These are phyloP conservation scores for Lumbricus terrestris DNA, from an alignment of 2,888 invertebrate species.

Conservation along the genomic window DNA sequence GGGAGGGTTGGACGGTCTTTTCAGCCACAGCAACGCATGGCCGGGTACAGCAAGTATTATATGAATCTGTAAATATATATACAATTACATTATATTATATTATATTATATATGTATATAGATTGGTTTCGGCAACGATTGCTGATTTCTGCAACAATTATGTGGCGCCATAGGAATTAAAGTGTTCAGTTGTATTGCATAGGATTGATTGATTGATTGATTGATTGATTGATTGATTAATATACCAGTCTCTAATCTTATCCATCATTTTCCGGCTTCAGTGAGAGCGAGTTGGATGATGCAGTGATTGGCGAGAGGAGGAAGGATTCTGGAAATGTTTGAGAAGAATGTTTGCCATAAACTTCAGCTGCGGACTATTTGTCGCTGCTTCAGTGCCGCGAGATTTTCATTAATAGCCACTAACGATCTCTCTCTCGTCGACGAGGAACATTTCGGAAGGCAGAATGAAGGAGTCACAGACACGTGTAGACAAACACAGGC, in stretches of 20 bases:
- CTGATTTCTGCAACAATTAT: not conserved
- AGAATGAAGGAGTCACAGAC: too few species aligned
- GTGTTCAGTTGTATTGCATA: not conserved
- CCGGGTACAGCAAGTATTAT: too few species aligned
- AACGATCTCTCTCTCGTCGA: not conserved
- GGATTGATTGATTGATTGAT: too few species aligned
- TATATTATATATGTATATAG: not conserved
- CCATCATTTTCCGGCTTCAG: not conserved
- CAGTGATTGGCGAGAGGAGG: not conserved
- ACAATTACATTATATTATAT: too few species aligned
- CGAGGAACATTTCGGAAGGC: not conserved
- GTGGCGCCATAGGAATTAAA: not conserved
- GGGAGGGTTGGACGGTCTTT: too few species aligned
- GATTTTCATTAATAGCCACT: not conserved
- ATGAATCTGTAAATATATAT: too few species aligned
- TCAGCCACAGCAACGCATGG: too few species aligned
- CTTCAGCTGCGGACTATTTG: not conserved
- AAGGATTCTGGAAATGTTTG: not conserved
- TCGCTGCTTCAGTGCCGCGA: not conserved
- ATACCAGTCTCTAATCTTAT: not conserved
- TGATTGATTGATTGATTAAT: too few species aligned
- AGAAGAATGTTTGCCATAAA: slow-evolving; percentile 3
- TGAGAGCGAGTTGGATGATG: not conserved
- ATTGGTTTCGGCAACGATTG: not conserved
- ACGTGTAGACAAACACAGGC: too few species aligned